Conservation (phyloP, 23 tunicate species). For the Trididemnum clinides region DNA sequence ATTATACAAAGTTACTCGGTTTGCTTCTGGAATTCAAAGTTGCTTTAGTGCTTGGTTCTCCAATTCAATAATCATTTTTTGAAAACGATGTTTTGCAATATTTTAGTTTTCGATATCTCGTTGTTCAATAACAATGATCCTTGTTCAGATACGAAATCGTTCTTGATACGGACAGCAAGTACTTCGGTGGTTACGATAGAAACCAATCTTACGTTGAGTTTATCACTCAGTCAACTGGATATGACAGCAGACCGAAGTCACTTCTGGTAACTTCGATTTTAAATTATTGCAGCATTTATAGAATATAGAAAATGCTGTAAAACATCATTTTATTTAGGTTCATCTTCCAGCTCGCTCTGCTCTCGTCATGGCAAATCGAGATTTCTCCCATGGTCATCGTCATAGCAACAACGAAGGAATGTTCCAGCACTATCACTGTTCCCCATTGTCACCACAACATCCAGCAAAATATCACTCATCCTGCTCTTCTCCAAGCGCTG, state of each 20-base stretch:
- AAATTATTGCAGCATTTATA: too few relatives aligned
- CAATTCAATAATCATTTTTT: too few relatives aligned
- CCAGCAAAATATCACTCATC: not conserved
- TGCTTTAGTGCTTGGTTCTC: too few relatives aligned
- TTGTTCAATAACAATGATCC: not conserved
- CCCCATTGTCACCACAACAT: not conserved
- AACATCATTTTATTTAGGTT: conserved; percentile 11
- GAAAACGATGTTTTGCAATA: too few relatives aligned
- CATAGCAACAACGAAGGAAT: not conserved
- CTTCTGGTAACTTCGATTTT: conserved; percentile 36
- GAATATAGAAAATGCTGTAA: too few relatives aligned
- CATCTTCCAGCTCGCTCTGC: conserved; percentile 29
- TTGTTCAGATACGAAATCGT: conserved; percentile 55
- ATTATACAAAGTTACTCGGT: too few relatives aligned
- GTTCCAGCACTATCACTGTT: not conserved
- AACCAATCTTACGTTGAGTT: conserved; percentile 45
- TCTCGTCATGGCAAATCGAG: conserved; percentile 36
- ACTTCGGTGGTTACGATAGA: conserved; percentile 69
- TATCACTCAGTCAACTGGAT: conserved; percentile 16
- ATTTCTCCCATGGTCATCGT: not conserved
- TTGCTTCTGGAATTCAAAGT: too few relatives aligned
- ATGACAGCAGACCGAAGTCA: conserved; percentile 59
- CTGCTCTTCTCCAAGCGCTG: not conserved
- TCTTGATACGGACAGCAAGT: conserved; percentile 66
- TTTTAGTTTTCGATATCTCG: too few relatives aligned